Percentiles rank a stretch among this genome's conserved stretches.
These are phyloP conservation scores for Lepidocyrtinus sp. DNA, from an alignment of 2,888 invertebrate species.

Conservation along the genomic window DNA sequence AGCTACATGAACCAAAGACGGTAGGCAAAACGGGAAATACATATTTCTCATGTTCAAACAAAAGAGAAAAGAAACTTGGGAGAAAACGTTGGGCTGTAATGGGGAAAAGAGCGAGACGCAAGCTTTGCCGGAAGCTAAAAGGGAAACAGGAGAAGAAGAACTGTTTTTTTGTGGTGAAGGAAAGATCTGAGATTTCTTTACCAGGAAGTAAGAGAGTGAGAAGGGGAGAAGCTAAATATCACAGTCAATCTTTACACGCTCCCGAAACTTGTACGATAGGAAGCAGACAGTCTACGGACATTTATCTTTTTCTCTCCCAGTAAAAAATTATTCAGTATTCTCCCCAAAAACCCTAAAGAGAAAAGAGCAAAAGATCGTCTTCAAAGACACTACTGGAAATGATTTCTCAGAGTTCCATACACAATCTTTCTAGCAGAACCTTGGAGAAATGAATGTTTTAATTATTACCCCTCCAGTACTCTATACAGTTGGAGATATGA, in stretches of 20 bases:
- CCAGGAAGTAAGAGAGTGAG: slow-evolving; percentile 42
- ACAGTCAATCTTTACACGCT: slow-evolving; percentile 39
- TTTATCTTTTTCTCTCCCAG: slow-evolving; percentile 37
- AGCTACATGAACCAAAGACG: neutral
- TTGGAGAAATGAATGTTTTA: neutral
- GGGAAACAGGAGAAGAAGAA: slow-evolving; percentile 36
- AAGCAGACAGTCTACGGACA: slow-evolving; percentile 45
- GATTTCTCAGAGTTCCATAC: neutral
- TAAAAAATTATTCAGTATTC: too few relatives aligned
- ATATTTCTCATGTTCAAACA: neutral
- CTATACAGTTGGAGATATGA: neutral
- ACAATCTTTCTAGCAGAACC: neutral
- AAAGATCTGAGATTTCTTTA: slow-evolving; percentile 51
- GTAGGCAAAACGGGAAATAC: slow-evolving; percentile 17
- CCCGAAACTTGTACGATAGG: slow-evolving; percentile 27
- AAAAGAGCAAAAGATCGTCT: too few relatives aligned
- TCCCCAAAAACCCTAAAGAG: neutral
- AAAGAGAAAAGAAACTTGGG: neutral
- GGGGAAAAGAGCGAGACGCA: neutral
- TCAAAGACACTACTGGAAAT: too few relatives aligned
- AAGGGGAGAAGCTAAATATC: slow-evolving; percentile 28
- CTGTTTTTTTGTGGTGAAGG: slow-evolving; percentile 34
- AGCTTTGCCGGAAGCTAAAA: slow-evolving; percentile 55
- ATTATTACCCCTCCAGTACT: neutral
- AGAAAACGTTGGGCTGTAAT: slow-evolving; percentile 5